phyloP scores from a whole-genome alignment of 2,797 vertebrate genomes.

The Atherinosoma microstoma region DNA sequence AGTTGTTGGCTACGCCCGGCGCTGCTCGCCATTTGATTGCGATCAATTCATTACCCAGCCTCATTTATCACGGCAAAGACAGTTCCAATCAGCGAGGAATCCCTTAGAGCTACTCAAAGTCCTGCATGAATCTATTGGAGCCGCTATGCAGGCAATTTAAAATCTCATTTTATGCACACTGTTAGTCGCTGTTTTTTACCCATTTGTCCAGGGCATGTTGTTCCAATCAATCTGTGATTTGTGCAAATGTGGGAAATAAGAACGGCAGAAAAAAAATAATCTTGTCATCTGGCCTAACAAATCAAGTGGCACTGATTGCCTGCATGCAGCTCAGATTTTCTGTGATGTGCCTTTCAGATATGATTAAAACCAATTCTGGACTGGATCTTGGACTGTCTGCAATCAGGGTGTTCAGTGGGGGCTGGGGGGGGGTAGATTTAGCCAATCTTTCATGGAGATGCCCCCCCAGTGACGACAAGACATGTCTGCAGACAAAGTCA shows the following conservation, averaged over 20 bases:
- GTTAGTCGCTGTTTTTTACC: constrained; percentile 56
- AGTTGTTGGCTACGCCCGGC: constrained; percentile 13
- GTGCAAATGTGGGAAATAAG: constrained; percentile 21
- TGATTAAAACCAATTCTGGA: constrained; percentile 29
- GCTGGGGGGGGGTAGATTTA: no score
- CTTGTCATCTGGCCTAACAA: constrained; percentile 34
- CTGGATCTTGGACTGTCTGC: constrained; percentile 21
- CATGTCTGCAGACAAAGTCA: no score
- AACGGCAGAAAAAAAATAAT: constrained; percentile 39
- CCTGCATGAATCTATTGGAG: constrained; percentile 45
- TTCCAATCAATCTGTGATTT: constrained; percentile 46
- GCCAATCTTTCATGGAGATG: no score
- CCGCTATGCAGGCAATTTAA: constrained; percentile 68
- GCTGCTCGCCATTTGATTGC: constrained; percentile 29
- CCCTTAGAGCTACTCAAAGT: constrained; percentile 51
- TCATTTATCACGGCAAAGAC: constrained; percentile 58
- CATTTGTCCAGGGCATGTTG: constrained; percentile 53
- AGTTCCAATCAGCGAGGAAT: constrained; percentile 68
- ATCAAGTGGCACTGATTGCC: constrained; percentile 51
- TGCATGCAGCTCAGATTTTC: constrained; percentile 27
- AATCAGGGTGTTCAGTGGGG: constrained; percentile 10
- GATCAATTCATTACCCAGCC: constrained; percentile 61
- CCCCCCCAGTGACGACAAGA: no score
- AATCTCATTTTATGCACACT: constrained; percentile 71
- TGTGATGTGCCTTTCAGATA: constrained; percentile 40